Percentiles rank a stretch among this genome's conserved stretches.
Evolutionary conservation across 2,888 invertebrate genomes (phyloP).

Genomic region (Andrena praecox): DNA sequence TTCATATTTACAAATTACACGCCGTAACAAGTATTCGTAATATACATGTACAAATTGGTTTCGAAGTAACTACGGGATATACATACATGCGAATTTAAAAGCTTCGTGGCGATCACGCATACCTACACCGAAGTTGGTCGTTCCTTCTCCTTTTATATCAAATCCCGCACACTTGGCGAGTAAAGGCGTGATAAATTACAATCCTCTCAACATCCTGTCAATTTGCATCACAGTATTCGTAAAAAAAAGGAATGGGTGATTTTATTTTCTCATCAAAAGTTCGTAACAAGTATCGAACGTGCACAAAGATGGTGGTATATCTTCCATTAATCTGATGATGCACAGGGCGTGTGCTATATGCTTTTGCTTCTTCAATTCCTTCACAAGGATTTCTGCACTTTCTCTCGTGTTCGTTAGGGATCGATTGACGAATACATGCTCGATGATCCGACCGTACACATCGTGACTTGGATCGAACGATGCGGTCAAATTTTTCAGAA

Average conservation of each 20-base stretch:
- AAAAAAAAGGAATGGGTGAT: slow-evolving; percentile 3
- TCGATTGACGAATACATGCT: slow-evolving; percentile 79
- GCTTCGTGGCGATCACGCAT: neutral
- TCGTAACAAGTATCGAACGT: slow-evolving; percentile 77
- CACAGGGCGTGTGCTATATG: slow-evolving; percentile 81
- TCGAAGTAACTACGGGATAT: slow-evolving; percentile 3
- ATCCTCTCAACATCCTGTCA: neutral
- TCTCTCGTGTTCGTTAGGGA: slow-evolving; percentile 74
- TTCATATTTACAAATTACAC: slow-evolving; percentile 53
- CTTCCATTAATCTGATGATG: slow-evolving; percentile 79
- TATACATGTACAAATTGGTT: slow-evolving; percentile 51
- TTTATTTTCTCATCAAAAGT: slow-evolving; percentile 55
- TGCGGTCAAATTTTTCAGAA: slow-evolving; percentile 80
- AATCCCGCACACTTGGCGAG: neutral
- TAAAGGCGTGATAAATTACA: slow-evolving; percentile 12
- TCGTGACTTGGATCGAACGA: slow-evolving; percentile 79
- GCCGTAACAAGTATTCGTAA: slow-evolving; percentile 35
- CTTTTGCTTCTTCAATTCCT: slow-evolving; percentile 76
- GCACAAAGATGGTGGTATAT: slow-evolving; percentile 79
- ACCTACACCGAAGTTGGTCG: neutral
- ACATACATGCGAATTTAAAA: slow-evolving; percentile 7
- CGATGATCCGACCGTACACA: slow-evolving; percentile 79
- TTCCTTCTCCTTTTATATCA: neutral
- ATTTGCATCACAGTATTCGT: slow-evolving; percentile 28
- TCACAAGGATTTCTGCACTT: slow-evolving; percentile 76